Evolutionary conservation across 2,888 invertebrate genomes (phyloP).

Genomic region (Kryphioiulus occultus): DNA sequence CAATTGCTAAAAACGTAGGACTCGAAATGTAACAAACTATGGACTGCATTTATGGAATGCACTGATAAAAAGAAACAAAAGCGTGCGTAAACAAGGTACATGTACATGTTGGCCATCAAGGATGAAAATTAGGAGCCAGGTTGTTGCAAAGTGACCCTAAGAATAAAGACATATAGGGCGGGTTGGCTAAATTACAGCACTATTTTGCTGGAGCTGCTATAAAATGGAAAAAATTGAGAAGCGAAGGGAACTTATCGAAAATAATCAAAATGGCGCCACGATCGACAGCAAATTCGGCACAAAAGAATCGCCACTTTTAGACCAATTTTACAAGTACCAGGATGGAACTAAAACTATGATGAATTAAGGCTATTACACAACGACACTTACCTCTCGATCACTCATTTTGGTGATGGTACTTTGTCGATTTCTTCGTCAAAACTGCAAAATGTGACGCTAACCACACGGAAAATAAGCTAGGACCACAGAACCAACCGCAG

Average conservation of each 20-base stretch:
- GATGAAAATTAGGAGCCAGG: too few relatives aligned
- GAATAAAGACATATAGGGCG: too few relatives aligned
- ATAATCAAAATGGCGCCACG: slow-evolving; percentile 19
- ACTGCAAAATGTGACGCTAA: not conserved
- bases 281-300: not conserved
- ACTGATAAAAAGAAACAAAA: too few relatives aligned
- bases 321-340: not conserved
- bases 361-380: not conserved
- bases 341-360: not conserved
- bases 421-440: not conserved
- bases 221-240: not conserved
- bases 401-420: not conserved
- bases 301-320: not conserved
- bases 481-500: not conserved
- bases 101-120: too few relatives aligned
- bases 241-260: not conserved
- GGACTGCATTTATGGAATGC: too few relatives aligned
- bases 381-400: not conserved
- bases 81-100: too few relatives aligned
- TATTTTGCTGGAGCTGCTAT: not conserved
- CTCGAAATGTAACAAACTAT: too few relatives aligned
- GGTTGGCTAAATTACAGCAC: not conserved
- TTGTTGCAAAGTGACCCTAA: too few relatives aligned
- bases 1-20: too few relatives aligned
- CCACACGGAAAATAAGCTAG: not conserved